phyloP scores from a whole-genome alignment of 2,113 vertebrate genomes.

The Cavia aperea region DNA sequence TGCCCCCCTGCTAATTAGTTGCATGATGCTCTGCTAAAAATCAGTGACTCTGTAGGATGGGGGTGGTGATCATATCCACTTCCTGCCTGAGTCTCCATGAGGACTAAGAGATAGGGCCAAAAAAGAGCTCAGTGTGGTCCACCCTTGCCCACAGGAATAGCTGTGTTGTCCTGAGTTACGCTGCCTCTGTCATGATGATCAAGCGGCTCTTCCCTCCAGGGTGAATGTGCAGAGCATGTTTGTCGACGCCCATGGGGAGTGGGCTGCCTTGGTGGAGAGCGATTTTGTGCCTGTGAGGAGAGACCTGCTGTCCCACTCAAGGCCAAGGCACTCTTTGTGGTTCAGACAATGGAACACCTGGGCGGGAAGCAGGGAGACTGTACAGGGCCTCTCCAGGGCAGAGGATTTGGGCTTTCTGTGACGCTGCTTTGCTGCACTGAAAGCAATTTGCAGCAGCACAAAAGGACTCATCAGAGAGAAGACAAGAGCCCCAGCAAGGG shows the following conservation, averaged over 20 bases:
- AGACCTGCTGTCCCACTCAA: background rate
- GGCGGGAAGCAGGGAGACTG: background rate
- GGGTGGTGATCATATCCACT: rapidly evolving
- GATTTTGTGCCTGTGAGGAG: background rate
- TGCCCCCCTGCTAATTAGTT: background rate
- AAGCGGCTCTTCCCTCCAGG: background rate
- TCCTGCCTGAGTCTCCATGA: background rate
- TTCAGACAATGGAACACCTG: background rate
- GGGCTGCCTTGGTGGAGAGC: too few species aligned
- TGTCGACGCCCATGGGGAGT: rapidly evolving
- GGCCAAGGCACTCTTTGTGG: background rate
- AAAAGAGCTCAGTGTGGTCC: background rate
- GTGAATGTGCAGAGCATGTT: rapidly evolving
- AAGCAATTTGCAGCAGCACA: constrained; percentile 42
- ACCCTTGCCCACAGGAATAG: background rate
- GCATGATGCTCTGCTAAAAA: background rate
- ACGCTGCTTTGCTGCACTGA: background rate
- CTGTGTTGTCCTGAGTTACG: rapidly evolving
- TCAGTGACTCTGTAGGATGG: background rate
- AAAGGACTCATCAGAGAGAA: background rate
- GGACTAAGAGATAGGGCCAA: background rate
- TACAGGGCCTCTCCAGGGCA: background rate
- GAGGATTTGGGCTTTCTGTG: background rate
- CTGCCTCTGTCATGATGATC: background rate
- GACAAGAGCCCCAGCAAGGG: background rate